Evolutionary conservation across 2,797 vertebrate genomes (phyloP).

Genomic region (Etheostoma perlongum): DNA sequence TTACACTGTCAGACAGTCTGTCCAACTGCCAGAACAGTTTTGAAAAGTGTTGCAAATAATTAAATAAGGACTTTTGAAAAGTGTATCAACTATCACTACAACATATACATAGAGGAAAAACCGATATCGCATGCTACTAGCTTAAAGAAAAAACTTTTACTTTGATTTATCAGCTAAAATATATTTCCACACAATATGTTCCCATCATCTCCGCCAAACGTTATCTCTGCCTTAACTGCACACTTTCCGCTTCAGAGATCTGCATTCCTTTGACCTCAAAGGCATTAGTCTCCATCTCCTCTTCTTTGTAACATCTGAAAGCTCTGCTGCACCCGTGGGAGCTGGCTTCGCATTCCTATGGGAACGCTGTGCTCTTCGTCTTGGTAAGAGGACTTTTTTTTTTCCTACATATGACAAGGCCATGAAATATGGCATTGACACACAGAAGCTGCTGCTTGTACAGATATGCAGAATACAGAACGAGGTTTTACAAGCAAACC

Average conservation of each 20-base stretch:
- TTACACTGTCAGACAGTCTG: neutral
- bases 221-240: constrained; percentile 25
- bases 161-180: neutral
- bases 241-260: constrained; percentile 38
- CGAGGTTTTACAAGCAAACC: constrained; percentile 56
- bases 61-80: neutral
- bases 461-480: constrained; percentile 50
- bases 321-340: constrained; percentile 44
- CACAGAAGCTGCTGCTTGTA: constrained; percentile 39
- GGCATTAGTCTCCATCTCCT: constrained; percentile 59
- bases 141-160: constrained; percentile 10
- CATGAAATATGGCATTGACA: constrained; percentile 63
- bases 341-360: constrained; percentile 13
- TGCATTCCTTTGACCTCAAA: constrained; percentile 53
- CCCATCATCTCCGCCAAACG: neutral
- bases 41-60: neutral
- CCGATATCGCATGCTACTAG: neutral
- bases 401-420: constrained; percentile 51
- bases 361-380: constrained; percentile 28
- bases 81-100: neutral
- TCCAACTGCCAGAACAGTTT: neutral
- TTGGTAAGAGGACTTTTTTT: constrained; percentile 18
- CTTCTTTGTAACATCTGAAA: constrained; percentile 42
- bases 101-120: neutral
- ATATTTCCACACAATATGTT: constrained; percentile 20